phyloP scores from a whole-genome alignment of 2,797 vertebrate genomes.

The Sphaeramia orbicularis region DNA sequence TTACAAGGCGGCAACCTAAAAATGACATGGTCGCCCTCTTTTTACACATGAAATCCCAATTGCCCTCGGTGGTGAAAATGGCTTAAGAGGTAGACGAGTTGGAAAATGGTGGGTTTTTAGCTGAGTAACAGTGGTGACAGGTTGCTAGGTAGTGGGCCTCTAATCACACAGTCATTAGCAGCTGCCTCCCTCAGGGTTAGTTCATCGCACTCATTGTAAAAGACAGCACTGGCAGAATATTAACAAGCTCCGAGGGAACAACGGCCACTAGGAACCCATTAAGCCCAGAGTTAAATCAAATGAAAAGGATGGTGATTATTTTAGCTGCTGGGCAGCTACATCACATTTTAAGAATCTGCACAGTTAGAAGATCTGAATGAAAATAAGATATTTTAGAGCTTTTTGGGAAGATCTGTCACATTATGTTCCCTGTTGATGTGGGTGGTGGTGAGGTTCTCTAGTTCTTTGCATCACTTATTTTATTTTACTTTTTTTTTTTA shows the following conservation, averaged over 20 bases:
- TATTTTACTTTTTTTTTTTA: no score
- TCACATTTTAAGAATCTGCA: conserved; percentile 18
- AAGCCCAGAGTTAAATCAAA: conserved; percentile 39
- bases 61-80: conserved; percentile 7
- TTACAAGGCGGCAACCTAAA: conserved; percentile 19
- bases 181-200: conserved; percentile 31
- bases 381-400: neutral
- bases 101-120: conserved; percentile 50
- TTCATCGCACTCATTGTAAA: conserved; percentile 32
- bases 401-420: no score
- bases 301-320: neutral
- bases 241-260: conserved; percentile 46
- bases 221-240: conserved; percentile 49
- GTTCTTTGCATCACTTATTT: no score
- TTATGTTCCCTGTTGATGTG: no score
- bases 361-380: neutral
- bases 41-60: conserved; percentile 19
- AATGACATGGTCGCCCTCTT: neutral
- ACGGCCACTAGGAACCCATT: conserved; percentile 35
- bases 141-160: conserved; percentile 53
- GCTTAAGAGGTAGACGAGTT: conserved; percentile 23
- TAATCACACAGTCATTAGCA: conserved; percentile 71
- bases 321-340: conserved; percentile 10
- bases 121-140: conserved; percentile 49
- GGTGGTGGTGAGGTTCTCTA: no score